Evolutionary conservation across 1,140 invertebrate species (phyloP).

Genomic region (Sycophila sp.): DNA sequence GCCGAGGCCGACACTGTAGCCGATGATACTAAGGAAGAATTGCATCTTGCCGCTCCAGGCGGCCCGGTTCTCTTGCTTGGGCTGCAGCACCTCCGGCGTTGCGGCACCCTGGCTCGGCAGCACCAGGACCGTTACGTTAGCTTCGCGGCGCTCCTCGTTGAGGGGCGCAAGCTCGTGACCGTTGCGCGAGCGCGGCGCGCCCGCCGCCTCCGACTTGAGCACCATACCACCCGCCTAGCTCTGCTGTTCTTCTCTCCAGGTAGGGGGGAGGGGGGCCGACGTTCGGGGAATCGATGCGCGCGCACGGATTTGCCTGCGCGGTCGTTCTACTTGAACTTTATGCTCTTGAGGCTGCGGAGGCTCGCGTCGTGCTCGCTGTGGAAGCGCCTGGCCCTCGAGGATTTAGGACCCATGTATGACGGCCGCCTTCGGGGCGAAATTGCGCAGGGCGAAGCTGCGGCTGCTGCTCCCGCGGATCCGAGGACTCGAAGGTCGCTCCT

Average conservation of each 20-base stretch:
- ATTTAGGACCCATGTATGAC: constrained; percentile 62
- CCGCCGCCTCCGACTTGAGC: constrained; percentile 64
- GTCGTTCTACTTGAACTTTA: constrained; percentile 61
- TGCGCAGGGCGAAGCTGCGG: background rate
- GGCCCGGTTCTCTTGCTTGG: constrained; percentile 72
- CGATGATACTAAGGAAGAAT: constrained; percentile 91
- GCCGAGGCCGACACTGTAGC: constrained; percentile 89
- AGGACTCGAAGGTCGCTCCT: constrained; percentile 47
- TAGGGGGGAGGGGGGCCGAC: background rate
- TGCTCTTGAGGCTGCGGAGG: constrained; percentile 55
- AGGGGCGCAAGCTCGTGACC: constrained; percentile 83
- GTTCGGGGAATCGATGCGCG: background rate
- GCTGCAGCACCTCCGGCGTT: constrained; percentile 63
- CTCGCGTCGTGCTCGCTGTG: constrained; percentile 52
- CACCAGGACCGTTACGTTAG: constrained; percentile 57
- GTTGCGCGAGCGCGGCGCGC: constrained; percentile 66
- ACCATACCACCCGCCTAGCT: constrained; percentile 46
- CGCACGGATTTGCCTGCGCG: background rate
- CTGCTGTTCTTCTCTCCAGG: background rate
- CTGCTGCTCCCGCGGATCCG: constrained; percentile 2
- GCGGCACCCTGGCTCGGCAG: constrained; percentile 7
- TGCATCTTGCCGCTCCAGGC: constrained; percentile 88
- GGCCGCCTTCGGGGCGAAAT: constrained; percentile 19
- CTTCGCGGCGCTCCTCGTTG: constrained; percentile 68
- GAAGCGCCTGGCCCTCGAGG: constrained; percentile 45